Conservation (phyloP, 2,113 vertebrate genomes). For the Phasianus colchicus region DNA sequence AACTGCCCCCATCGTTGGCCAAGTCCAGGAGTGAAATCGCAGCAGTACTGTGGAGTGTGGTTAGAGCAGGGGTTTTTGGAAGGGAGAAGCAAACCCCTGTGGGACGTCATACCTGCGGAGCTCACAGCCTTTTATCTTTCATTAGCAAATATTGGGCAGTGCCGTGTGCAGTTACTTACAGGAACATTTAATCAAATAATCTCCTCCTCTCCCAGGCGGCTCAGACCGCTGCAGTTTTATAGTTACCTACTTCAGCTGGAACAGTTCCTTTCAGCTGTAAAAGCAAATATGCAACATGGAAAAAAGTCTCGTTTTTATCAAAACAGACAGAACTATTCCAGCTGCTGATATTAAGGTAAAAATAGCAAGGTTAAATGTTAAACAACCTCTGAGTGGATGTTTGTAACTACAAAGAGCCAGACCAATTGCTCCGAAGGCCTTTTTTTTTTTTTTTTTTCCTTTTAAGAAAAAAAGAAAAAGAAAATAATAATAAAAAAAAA, state of each 20-base stretch:
- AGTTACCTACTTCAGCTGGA: slow-evolving; percentile 49
- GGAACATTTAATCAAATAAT: slow-evolving; percentile 64
- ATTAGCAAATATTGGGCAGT: slow-evolving; percentile 15
- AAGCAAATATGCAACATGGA: slow-evolving; percentile 65
- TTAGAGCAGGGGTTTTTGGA: not conserved
- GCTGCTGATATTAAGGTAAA: slow-evolving; percentile 59
- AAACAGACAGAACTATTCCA: slow-evolving; percentile 63
- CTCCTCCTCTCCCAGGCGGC: slow-evolving; percentile 47
- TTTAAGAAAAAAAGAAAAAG: not conserved
- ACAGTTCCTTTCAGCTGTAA: slow-evolving; percentile 54
- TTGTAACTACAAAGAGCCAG: slow-evolving; percentile 63
- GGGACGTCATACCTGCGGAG: slow-evolving; percentile 6
- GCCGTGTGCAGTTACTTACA: slow-evolving; percentile 49
- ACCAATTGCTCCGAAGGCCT: slow-evolving; percentile 24
- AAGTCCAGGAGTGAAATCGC: not conserved
- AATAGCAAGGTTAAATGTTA: slow-evolving; percentile 72
- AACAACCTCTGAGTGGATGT: slow-evolving; percentile 47
- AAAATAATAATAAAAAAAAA: not conserved
- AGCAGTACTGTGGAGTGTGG: not conserved
- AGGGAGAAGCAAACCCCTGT: not conserved
- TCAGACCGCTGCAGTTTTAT: slow-evolving; percentile 43
- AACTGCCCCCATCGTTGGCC: not conserved
- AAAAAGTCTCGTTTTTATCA: slow-evolving; percentile 62
- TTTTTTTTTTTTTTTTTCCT: not conserved
- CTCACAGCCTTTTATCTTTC: not conserved